Evolutionary conservation across 2,888 invertebrate species (phyloP), one percentile per base, ranked within the genome.

Genomic region (Agrotis clavis): DNA sequence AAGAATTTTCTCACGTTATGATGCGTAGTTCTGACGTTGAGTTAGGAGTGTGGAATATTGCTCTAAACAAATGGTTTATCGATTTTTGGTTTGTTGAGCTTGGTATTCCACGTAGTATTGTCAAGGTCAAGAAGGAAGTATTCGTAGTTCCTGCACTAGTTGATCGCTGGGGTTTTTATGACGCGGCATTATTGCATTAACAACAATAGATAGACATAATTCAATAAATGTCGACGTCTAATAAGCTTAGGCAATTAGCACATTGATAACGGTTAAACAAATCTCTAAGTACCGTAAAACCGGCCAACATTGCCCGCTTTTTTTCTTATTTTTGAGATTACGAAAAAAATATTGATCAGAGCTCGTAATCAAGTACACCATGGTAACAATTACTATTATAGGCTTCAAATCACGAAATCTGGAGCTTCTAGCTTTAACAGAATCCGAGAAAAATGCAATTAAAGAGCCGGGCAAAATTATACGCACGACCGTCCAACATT

Each of bases 1-100:
- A 87, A 84, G 81, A 88, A 89, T 91, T 88, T 90, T 91, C 88
- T 89, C 88, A 90, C 88, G 85, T 74, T 85, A 71, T 62, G 77
- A 81, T 86, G 88, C 92, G 92, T 90, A 90, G 86, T 89, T 69
- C 64, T 67, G 66, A 71, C 70, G 66, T 80, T 70, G 63, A 68
- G 19, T 5, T 59, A 47, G 45, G 25, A 56, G 5, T 66, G 48
- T 66, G 66, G 18, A 54, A 50, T 71, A 47, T 47, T 63, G 47
- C 14, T 60, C 4, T 48, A 67, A 56, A 16, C n/a, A 50, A 60
- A 73, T 69, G 14, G 30, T 14, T 57, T 45, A 81, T 66, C 48
- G 74, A 77, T 82, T 67, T 74, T 67, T 30, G 35, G 47, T 62
- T 62, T 45, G 14, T 54, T 53, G 19, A 62, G 16, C 60, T 59